Evolutionary conservation across 2,888 invertebrate genomes (phyloP).

Genomic region (Xanthostigma xanthostigma): DNA sequence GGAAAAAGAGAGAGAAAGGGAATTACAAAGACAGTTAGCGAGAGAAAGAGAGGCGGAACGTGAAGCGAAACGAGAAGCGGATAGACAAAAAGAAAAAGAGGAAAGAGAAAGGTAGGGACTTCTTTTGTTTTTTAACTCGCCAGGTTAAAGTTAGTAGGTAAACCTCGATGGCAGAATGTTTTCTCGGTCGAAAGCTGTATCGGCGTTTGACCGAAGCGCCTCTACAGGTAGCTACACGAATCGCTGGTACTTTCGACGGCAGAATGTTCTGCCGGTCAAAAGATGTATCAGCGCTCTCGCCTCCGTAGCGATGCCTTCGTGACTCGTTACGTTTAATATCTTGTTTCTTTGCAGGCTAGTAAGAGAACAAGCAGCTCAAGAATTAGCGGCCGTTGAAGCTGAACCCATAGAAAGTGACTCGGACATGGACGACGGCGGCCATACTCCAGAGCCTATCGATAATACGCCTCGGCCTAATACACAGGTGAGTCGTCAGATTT

Average conservation of each 20-base stretch:
- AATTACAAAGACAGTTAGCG: constrained; percentile 29
- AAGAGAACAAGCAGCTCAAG: constrained; percentile 38
- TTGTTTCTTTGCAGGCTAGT: constrained; percentile 25
- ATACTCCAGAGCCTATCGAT: constrained; percentile 7
- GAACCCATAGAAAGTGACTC: constrained; percentile 64
- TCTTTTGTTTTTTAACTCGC: too few species aligned
- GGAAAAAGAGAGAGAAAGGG: constrained; percentile 39
- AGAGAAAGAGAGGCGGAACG: constrained; percentile 73
- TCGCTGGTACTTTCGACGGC: too few species aligned
- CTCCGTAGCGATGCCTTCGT: too few species aligned
- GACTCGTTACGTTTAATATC: too few species aligned
- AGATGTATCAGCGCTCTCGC: too few species aligned
- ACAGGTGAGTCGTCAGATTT: too few species aligned
- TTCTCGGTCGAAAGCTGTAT: constrained; percentile 27
- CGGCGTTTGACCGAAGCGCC: constrained; percentile 17
- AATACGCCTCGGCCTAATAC: too few species aligned
- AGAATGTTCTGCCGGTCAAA: too few species aligned
- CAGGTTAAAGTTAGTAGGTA: too few species aligned
- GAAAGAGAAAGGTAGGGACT: constrained; percentile 23
- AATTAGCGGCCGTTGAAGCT: constrained; percentile 49
- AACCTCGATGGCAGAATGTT: too few species aligned
- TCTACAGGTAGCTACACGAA: too few species aligned
- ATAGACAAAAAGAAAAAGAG: constrained; percentile 17
- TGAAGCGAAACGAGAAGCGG: constrained; percentile 59
- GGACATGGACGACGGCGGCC: constrained; percentile 20